Conservation (phyloP, 2,888 invertebrate genomes). For the Augiades crinisus region DNA sequence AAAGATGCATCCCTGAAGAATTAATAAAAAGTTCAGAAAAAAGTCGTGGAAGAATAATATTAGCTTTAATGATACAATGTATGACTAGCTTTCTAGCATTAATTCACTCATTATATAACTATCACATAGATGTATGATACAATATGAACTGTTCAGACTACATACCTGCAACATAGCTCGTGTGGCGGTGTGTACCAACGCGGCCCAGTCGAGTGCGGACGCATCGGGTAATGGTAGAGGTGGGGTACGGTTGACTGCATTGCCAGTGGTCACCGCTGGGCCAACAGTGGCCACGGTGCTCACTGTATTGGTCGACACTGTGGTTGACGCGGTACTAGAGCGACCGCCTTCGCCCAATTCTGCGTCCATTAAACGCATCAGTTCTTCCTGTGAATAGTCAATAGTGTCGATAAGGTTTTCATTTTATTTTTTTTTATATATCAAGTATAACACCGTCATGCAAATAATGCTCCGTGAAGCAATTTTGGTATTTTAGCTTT, state of each 20-base stretch:
- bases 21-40: too few species aligned
- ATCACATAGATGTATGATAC: too few species aligned
- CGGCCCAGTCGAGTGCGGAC: constrained; percentile 89
- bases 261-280: neutral
- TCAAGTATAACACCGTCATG: too few species aligned
- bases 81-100: too few species aligned
- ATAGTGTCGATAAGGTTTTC: too few species aligned
- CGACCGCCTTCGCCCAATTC: constrained; percentile 79
- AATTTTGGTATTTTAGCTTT: too few species aligned
- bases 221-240: constrained; percentile 84
- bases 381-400: constrained; percentile 85
- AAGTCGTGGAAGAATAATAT: too few species aligned
- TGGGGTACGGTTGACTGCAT: constrained; percentile 1
- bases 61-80: too few species aligned
- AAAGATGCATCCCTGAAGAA: too few species aligned
- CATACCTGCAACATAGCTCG: constrained; percentile 84
- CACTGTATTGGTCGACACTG: constrained; percentile 79
- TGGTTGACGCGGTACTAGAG: constrained; percentile 84
- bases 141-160: neutral
- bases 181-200: constrained; percentile 90
- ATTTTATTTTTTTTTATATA: too few species aligned
- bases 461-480: too few species aligned
- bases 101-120: too few species aligned
- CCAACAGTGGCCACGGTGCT: constrained; percentile 1
- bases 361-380: constrained; percentile 92